Base-by-base conservation (phyloP, 2,888 invertebrate genomes). In the Hyposoter didymator region DNA sequence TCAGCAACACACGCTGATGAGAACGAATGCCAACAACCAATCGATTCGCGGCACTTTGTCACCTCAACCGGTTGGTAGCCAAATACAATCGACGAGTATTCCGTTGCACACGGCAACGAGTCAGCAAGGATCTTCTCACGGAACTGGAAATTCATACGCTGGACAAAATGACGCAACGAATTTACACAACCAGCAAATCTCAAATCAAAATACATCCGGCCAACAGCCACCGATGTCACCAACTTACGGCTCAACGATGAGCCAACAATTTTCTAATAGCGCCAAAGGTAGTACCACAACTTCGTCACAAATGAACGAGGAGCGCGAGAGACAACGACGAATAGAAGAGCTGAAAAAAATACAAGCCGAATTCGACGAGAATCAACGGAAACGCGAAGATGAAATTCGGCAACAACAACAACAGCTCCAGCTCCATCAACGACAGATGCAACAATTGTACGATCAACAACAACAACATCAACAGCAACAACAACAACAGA, bases 281-380 rank as follows among this genome's bases (percentile, higher is more conserved):
- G 91, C 91, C 49, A 93, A 92, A 52, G 59, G 84, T 7, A 87
- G 83, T 32, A 83, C 89, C 28, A 83, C 89, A 2, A 14, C 45
- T 22, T 73, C 85, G 17, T 83, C 90, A 32, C 92, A 92, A 45
- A 85, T 88, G 7, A 93, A 91, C 64, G 95, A 94, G 80, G 94
- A 94, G 17, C 92, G 93, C 75, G 95, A 94, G 88, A 92, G 94
- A 87, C 93, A 94, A 62, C 93, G 94, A 69, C 94, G 95, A 88
- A 94, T 95, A 43, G 95, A 96, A 67, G 96, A 95, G 76, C 93
- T 95, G 74, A 94, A 95, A 81, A 93, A 94, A 74, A 95, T 95
- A 59, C 95, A 95, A 87, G 92, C 94, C 12, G 95, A 95, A 86
- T 94, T 94, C 76, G 95, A 95, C 86, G 95, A 95, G n/a, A 94